Base-by-base conservation (phyloP, 2,113 vertebrate genomes). In the Xiphophorus maculatus region DNA sequence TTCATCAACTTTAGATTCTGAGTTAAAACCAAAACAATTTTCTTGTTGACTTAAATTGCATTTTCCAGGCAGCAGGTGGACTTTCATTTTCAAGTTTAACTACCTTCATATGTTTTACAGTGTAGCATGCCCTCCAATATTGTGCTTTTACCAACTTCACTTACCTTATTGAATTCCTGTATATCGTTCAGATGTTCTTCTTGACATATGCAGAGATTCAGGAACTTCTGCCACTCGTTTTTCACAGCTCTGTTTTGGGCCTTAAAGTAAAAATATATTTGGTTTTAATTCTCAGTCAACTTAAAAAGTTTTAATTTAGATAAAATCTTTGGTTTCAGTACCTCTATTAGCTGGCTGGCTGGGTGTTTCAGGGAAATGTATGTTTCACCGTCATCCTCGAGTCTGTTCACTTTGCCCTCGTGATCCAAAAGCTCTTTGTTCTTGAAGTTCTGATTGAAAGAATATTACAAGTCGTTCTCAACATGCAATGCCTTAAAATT, bases 121-220 rank as follows among this genome's bases (percentile, higher is more conserved):
- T 25, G 17, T n/a, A 58, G 7, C 51, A 54, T 54, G 22, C 25
- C 22, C 51, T 54, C 19, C 7, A 9, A 9, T 54, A 25, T 22
- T 25, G 17, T 32, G 35, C 22, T 10, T 44, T 27, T 29, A 4
- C 22, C 5, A 35, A 37, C 35, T 35, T 15, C 13, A 15, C 63
- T 9, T 19, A 79, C 98, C 96, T 90, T 95, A 84, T 94, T 96
- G 28, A 95, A 98, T 4, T 91, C 95, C 85, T 98, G 97, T 82
- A 98, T 91, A 0, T 87, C 96, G 79, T 96, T 95, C 89, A 99
- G 92, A 3, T 98, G 98, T 11, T 94, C 94, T 92, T 99, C 98
- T 76, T 99, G 96, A 88, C 97, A 98, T 89, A 99, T 98, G 89
- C 97, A 99, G 70, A 99, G 94, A 67, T 99, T 99, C 77, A 99